phyloP scores from a whole-genome alignment of 2,797 vertebrate genomes.

The Paratrypauchen microcephalus region DNA sequence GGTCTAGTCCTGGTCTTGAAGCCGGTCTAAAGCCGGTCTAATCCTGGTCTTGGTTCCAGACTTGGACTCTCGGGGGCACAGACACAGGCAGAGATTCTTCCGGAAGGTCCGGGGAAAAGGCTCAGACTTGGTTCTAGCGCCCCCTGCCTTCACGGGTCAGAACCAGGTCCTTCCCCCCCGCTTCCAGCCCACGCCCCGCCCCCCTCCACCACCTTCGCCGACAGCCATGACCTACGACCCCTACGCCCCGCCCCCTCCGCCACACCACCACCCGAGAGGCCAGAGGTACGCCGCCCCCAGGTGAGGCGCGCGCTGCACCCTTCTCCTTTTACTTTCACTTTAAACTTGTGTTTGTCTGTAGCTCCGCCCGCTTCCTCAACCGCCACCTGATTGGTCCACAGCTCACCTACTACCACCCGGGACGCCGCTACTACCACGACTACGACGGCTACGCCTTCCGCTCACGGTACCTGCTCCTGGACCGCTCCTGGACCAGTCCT shows the following conservation, averaged over 20 bases:
- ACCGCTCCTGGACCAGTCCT: too few species aligned
- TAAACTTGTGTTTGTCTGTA: slow-evolving; percentile 29
- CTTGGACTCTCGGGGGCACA: slow-evolving; percentile 81
- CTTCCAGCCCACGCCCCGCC: slow-evolving; percentile 74
- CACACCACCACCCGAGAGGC: slow-evolving; percentile 72
- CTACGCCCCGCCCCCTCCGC: slow-evolving; percentile 78
- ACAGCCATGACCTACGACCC: slow-evolving; percentile 76
- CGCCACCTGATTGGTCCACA: slow-evolving; percentile 82
- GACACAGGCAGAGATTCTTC: slow-evolving; percentile 79
- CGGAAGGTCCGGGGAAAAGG: slow-evolving; percentile 86
- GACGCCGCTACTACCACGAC: slow-evolving; percentile 84
- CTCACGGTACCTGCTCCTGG: slow-evolving; percentile 41
- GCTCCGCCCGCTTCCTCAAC: slow-evolving; percentile 81
- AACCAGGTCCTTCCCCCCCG: slow-evolving; percentile 74
- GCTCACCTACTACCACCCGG: slow-evolving; percentile 80
- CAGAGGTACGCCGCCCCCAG: slow-evolving; percentile 75
- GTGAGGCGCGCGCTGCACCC: background rate
- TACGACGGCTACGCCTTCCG: slow-evolving; percentile 85
- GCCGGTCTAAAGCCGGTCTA: background rate
- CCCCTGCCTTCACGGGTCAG: slow-evolving; percentile 39
- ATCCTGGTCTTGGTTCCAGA: slow-evolving; percentile 67
- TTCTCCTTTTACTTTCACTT: too few species aligned
- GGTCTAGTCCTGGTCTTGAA: background rate
- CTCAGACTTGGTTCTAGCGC: slow-evolving; percentile 82
- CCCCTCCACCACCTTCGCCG: slow-evolving; percentile 57